Evolutionary conservation across 2,113 vertebrate species (phyloP).

Genomic region (Colius striatus): DNA sequence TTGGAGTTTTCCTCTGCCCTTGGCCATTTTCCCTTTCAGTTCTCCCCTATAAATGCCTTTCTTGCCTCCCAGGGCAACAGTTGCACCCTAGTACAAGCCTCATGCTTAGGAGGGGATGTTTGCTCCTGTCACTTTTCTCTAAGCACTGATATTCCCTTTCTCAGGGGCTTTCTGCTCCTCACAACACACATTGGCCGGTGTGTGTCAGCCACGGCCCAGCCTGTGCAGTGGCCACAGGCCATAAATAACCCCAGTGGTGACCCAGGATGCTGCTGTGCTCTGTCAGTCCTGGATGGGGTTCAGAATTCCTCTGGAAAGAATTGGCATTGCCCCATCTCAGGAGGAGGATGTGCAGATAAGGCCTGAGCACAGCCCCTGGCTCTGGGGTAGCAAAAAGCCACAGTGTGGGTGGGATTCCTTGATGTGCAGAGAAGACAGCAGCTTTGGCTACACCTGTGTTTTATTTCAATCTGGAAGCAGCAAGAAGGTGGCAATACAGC

Average conservation of each 20-base stretch:
- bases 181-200: rapidly evolving
- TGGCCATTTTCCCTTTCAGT: background rate
- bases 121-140: background rate
- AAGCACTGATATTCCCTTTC: rapidly evolving
- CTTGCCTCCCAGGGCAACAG: too few relatives aligned
- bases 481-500: background rate
- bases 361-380: rapidly evolving
- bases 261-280: background rate
- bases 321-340: background rate
- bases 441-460: background rate
- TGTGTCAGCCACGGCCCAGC: background rate
- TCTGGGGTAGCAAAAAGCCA: background rate
- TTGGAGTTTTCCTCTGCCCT: rapidly evolving
- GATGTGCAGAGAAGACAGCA: background rate
- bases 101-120: rapidly evolving
- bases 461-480: slow-evolving; percentile 25
- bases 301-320: slow-evolving; percentile 55
- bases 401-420: rapidly evolving
- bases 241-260: background rate
- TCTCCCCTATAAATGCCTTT: background rate
- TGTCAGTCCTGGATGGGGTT: background rate
- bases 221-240: background rate
- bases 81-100: background rate
- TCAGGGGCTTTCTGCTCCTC: background rate
- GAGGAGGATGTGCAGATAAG: slow-evolving; percentile 15